Evolutionary conservation across 2,888 invertebrate species (phyloP), one percentile per base, ranked within the genome.

Genomic region (Leptinotarsa haldemani): DNA sequence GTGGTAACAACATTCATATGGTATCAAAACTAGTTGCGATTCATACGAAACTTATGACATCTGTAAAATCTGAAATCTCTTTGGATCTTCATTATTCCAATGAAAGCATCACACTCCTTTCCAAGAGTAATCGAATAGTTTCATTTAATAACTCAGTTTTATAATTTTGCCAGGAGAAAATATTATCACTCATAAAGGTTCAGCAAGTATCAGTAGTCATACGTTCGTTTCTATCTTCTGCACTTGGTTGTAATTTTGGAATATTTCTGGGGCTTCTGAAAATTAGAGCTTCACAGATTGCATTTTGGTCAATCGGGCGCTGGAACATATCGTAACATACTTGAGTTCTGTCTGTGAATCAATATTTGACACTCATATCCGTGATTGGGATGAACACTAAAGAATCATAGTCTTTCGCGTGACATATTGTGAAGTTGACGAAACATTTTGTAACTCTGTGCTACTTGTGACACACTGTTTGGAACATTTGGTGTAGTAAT

Each of bases 391-490:
- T 48, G 2, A 13, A 48, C 15, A 48, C 30, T 4, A 1, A 25
- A 25, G 25, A 25, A 47, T 48, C 70, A 25, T 5, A 25, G 25
- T 25, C 25, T 25, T 25, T 25, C 25, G 25, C 25, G 5, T 5
- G 40, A 70, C 63, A 50, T 52, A 64, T 16, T 64, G 61, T 64
- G 52, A 64, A 40, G 30, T 52, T 52, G 52, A 64, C 7, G 30
- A 12, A 50, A 70, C 18, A 50, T 70, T 50, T 16, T 64, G 70
- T 25, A 53, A 64, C 16, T 53, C 70, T 25, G 70, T 70, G 52
- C 50, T 50, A 25, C 50, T 70, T 25, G 25, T 25, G 25, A 25
- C 4, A 4, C 25, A 25, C 4, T 25, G 4, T 25, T 25, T 25
- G 25, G 25, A 4, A 25, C 25, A 3, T 25, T 3, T 25, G 3